Evolutionary conservation across 1,140 invertebrate species (phyloP).

Genomic region (Brachionus sp.): DNA sequence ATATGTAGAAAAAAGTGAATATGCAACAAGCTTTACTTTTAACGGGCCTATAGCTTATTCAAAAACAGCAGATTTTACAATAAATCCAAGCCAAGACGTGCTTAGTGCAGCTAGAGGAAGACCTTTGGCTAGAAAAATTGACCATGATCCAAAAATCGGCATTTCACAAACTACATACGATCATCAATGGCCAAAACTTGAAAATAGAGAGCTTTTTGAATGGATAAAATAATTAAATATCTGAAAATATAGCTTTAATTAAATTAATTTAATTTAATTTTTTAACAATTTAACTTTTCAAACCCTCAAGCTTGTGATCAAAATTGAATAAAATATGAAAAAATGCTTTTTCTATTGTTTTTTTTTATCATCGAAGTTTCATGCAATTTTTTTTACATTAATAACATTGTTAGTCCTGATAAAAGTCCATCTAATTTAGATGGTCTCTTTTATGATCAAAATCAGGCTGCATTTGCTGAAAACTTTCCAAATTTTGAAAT

Average conservation of each 20-base stretch:
- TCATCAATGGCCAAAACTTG: constrained; percentile 8
- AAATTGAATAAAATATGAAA: constrained; percentile 20
- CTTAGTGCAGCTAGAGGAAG: background rate
- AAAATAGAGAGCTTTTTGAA: constrained; percentile 32
- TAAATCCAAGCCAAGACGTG: constrained; percentile 19
- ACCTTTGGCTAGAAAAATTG: background rate
- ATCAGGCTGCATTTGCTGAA: background rate
- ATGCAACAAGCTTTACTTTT: background rate
- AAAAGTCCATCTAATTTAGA: background rate
- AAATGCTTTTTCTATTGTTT: constrained; percentile 3
- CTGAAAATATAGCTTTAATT: background rate
- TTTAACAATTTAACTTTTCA: background rate
- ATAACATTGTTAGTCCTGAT: background rate
- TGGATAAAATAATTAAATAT: constrained; percentile 34
- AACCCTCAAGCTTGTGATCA: background rate
- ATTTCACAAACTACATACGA: background rate
- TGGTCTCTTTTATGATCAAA: background rate
- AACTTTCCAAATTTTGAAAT: background rate
- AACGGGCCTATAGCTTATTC: background rate
- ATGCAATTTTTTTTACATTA: background rate
- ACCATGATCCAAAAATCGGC: background rate
- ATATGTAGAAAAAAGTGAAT: constrained; percentile 31
- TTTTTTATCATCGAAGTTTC: background rate
- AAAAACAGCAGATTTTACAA: background rate
- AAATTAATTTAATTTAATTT: constrained; percentile 19